Evolutionary conservation across 2,113 vertebrate genomes (phyloP).

Genomic region (Pachyramphus minor): DNA sequence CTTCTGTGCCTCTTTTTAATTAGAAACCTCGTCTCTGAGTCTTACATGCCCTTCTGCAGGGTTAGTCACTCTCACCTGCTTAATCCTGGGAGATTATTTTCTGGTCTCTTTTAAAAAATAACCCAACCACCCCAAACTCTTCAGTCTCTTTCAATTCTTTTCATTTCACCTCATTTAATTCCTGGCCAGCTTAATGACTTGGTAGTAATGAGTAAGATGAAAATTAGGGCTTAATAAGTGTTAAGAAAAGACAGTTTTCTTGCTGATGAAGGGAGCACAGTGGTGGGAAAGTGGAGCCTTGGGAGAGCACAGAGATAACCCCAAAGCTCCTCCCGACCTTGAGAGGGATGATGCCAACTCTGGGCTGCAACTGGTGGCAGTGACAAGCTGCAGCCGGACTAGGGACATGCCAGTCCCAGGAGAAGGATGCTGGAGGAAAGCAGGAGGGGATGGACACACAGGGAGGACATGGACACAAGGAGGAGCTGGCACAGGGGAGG

Average conservation of each 20-base stretch:
- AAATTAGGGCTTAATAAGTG: slow-evolving; percentile 23
- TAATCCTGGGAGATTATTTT: slow-evolving; percentile 25
- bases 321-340: background rate
- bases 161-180: slow-evolving; percentile 40
- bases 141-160: background rate
- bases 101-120: background rate
- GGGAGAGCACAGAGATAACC: background rate
- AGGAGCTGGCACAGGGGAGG: background rate
- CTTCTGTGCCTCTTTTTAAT: background rate
- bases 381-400: background rate
- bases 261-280: background rate
- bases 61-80: background rate
- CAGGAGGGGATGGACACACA: accelerated
- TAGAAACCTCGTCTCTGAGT: background rate
- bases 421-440: background rate
- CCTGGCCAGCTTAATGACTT: slow-evolving; percentile 1
- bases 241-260: background rate
- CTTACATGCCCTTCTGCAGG: background rate
- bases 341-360: background rate
- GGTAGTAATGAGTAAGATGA: slow-evolving; percentile 39
- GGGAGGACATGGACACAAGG: background rate
- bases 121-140: background rate
- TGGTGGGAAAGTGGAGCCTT: background rate
- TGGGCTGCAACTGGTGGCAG: accelerated
- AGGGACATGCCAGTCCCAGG: background rate